Evolutionary conservation across 2,113 vertebrate species (phyloP).

Genomic region (Opisthocomus hoazin): DNA sequence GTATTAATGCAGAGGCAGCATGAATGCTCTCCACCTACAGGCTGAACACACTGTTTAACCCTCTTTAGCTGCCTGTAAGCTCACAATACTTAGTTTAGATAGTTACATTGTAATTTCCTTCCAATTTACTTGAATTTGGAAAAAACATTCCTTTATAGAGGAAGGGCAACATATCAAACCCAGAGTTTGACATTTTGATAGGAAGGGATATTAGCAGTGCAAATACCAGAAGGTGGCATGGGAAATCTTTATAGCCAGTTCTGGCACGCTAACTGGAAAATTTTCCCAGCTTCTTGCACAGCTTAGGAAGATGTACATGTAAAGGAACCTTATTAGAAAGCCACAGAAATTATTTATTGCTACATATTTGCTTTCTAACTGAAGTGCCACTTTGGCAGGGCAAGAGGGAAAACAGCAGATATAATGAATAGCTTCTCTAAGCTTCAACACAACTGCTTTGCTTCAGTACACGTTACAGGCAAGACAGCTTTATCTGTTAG

Average conservation of each 20-base stretch:
- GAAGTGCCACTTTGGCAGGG: not conserved
- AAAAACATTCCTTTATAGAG: not conserved
- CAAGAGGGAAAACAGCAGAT: not conserved
- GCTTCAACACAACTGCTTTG: no score
- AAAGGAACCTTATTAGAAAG: not conserved
- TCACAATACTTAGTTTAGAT: not conserved
- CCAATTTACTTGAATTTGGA: not conserved
- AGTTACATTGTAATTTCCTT: not conserved
- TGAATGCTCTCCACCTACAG: no score
- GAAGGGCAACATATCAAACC: not conserved
- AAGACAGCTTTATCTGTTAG: not conserved
- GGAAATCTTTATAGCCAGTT: not conserved
- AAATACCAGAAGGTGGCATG: rapidly evolving
- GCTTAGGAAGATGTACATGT: rapidly evolving
- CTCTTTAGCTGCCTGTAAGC: not conserved
- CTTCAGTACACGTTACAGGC: not conserved
- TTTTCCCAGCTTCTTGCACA: no score
- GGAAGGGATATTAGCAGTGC: not conserved
- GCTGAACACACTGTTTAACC: not conserved
- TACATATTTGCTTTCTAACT: not conserved
- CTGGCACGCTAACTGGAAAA: not conserved
- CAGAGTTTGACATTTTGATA: not conserved
- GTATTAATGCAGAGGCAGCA: not conserved
- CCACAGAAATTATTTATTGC: not conserved
- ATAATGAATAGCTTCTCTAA: not conserved